phyloP scores from a whole-genome alignment of 2,113 vertebrate species.

The Calcarius ornatus region DNA sequence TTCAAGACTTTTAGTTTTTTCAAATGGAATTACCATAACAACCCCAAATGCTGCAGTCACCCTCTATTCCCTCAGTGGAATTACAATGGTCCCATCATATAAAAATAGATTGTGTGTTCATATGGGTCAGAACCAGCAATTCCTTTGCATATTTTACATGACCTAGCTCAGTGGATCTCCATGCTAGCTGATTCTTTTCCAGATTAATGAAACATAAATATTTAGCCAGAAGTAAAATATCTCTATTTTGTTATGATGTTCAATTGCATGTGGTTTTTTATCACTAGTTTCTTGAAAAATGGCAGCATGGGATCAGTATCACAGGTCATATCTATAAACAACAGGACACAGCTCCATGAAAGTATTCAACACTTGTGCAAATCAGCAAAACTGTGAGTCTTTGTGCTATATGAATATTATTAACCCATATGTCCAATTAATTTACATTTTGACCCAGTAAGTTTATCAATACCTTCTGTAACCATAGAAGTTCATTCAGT shows the following conservation, averaged over 20 bases:
- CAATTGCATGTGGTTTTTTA: accelerated
- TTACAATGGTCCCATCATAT: accelerated
- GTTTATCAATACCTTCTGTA: neutral
- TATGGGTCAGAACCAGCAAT: neutral
- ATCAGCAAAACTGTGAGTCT: neutral
- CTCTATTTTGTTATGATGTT: neutral
- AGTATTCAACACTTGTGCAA: neutral
- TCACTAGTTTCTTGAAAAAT: neutral
- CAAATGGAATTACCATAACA: neutral
- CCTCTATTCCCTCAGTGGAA: neutral
- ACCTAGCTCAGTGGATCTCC: neutral
- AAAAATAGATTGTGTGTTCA: neutral
- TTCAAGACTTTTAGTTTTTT: neutral
- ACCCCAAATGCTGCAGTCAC: neutral
- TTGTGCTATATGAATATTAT: neutral
- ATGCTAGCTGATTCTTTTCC: neutral
- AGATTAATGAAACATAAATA: neutral
- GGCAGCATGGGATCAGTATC: accelerated
- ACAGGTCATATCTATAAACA: neutral
- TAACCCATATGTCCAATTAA: neutral
- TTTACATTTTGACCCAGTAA: neutral
- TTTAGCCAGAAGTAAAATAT: neutral
- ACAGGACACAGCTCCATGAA: neutral
- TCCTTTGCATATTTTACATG: neutral
- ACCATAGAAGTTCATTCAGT: neutral